Evolutionary conservation across 2,113 vertebrate genomes (phyloP), one percentile per base, ranked within the genome.

Genomic region (Acrocephalus arundinaceus): DNA sequence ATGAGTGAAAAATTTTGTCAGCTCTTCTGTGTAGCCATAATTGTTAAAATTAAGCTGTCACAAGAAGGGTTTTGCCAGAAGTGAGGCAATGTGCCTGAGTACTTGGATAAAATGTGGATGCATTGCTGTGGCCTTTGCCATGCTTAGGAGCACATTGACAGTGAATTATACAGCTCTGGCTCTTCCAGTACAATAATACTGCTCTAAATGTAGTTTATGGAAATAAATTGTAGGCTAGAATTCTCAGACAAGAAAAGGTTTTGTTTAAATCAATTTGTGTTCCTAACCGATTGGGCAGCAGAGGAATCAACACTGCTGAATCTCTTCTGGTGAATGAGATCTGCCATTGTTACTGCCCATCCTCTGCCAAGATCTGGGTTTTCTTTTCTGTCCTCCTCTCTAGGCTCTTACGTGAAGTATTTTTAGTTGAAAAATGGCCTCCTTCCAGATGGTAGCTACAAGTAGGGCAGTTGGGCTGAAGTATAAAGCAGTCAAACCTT

Each of bases 391-490:
- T 84, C n/a, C n/a, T 65, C 14, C 65, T 61, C 71, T 87, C 59
- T 80, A 58, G 37, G 37, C 41, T 87, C 54, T 45, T 67, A 30
- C 2, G 1, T 78, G 41, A 70, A 78, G 25, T 79, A 85, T 78
- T 89, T 94, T 94, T 89, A 92, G 83, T 72, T 2, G 1, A 52
- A 72, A 82, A 68, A 78, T 85, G 94, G 65, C 70, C 84, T 90
- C 37, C 54, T 94, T 94, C 81, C 87, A 87, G 70, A 46, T 78
- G 67, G 73, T 48, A 75, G 61, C 80, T 72, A 1, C 87, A 95
- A 87, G 81, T 87, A 93, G 94, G 85, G 66, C 87, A 91, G 33
- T 68, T 85, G 65, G 63, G 57, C 52, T 92, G 86, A 88, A 74
- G 39, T 78, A 39, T 75, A 72, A 84, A 93, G 68, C 55, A 57